Evolutionary conservation across 2,797 vertebrate genomes (phyloP).

Genomic region (Loriculus beryllinus): DNA sequence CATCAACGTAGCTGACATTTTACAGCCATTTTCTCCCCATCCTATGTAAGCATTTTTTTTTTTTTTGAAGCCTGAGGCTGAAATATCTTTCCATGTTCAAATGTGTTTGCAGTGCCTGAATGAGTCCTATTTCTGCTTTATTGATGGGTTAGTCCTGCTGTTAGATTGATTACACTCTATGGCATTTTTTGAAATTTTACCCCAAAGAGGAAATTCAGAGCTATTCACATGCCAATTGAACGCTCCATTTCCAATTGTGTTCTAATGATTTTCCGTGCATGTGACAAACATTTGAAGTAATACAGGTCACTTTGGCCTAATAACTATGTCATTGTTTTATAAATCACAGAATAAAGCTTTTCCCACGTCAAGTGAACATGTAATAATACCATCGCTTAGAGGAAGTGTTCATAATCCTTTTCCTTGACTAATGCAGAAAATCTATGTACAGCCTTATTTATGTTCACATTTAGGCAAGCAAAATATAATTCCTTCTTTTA

Average conservation of each 20-base stretch:
- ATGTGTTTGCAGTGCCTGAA: background rate
- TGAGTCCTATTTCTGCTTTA: background rate
- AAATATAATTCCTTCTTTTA: conserved; percentile 26
- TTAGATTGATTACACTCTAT: background rate
- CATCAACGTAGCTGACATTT: background rate
- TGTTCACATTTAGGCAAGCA: background rate
- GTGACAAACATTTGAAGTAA: background rate
- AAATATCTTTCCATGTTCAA: background rate
- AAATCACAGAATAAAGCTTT: background rate
- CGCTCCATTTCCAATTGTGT: background rate
- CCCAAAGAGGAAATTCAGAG: background rate
- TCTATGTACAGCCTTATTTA: conserved; percentile 4
- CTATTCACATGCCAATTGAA: background rate
- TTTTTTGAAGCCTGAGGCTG: background rate
- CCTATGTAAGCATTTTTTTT: background rate
- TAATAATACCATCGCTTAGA: background rate
- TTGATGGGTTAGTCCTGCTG: background rate
- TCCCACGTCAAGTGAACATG: background rate
- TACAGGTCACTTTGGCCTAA: background rate
- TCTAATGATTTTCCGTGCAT: background rate
- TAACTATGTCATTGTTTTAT: background rate
- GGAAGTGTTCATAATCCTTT: conserved; percentile 18
- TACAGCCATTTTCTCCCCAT: background rate
- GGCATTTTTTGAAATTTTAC: background rate
- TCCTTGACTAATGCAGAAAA: background rate